Conservation (phyloP, 2,888 invertebrate genomes). For the Tridacna gigas region DNA sequence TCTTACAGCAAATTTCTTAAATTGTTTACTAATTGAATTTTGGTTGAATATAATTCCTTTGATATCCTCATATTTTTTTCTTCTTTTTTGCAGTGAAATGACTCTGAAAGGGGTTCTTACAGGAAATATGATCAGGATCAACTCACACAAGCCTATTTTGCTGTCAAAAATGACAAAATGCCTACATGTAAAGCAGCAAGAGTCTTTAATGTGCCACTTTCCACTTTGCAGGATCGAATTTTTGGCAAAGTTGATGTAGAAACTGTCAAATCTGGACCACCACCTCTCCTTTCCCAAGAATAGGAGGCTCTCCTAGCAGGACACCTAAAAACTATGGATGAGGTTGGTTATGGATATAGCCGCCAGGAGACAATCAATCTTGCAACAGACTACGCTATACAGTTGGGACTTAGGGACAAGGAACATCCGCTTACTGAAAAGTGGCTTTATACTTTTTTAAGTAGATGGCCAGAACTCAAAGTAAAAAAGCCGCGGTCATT, state of each 20-base stretch:
- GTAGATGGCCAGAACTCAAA: slow-evolving; percentile 9
- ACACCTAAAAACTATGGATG: slow-evolving; percentile 25
- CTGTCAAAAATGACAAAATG: too few relatives aligned
- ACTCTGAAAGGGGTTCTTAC: too few relatives aligned
- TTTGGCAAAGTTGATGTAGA: not conserved
- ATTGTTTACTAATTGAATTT: too few relatives aligned
- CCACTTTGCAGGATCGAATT: too few relatives aligned
- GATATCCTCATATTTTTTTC: too few relatives aligned
- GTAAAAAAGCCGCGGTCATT: slow-evolving; percentile 6
- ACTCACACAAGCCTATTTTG: too few relatives aligned
- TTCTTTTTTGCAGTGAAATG: too few relatives aligned
- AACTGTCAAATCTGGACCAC: slow-evolving; percentile 13
- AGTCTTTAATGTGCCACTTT: too few relatives aligned
- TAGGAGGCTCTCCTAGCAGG: slow-evolving; percentile 24
- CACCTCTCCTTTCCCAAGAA: slow-evolving; percentile 8
- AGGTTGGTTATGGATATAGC: slow-evolving; percentile 36
- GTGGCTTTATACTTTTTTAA: not conserved
- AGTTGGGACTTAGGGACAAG: not conserved
- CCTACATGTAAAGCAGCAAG: too few relatives aligned
- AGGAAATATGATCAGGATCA: too few relatives aligned
- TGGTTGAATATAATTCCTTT: too few relatives aligned
- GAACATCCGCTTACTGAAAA: not conserved
- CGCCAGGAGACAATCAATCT: slow-evolving; percentile 14
- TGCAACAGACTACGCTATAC: slow-evolving; percentile 25
- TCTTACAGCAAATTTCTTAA: too few relatives aligned